Evolutionary conservation across 1,140 invertebrate genomes (phyloP).

Genomic region (Achroia grisella): DNA sequence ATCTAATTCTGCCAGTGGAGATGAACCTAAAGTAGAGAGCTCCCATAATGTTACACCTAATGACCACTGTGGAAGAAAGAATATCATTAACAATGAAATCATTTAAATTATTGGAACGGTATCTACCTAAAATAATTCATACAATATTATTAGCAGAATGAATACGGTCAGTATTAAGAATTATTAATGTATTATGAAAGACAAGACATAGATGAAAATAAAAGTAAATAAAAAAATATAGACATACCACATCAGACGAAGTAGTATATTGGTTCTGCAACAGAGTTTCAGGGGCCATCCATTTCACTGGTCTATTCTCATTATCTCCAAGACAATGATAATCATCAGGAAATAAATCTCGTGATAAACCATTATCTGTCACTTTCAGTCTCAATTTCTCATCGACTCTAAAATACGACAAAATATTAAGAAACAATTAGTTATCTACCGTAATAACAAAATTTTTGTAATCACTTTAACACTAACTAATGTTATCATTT

Average conservation of each 20-base stretch:
- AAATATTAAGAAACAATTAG: constrained; percentile 1
- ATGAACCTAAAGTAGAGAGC: constrained; percentile 89
- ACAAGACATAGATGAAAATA: too few species aligned
- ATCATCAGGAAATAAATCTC: constrained; percentile 95
- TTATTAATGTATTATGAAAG: too few species aligned
- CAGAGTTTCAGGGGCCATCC: constrained; percentile 94
- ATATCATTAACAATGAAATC: neutral
- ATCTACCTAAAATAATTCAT: too few species aligned
- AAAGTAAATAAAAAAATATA: neutral
- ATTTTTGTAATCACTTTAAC: too few species aligned
- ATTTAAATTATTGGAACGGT: too few species aligned
- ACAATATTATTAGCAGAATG: too few species aligned
- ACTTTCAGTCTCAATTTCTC: constrained; percentile 89
- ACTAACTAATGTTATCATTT: too few species aligned
- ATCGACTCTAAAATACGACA: constrained; percentile 77
- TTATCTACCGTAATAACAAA: too few species aligned
- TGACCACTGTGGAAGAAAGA: constrained; percentile 83
- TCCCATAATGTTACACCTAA: constrained; percentile 97
- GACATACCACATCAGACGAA: constrained; percentile 83
- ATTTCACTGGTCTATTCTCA: constrained; percentile 95
- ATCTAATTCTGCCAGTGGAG: constrained; percentile 92
- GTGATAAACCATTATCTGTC: constrained; percentile 90
- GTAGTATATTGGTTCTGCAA: constrained; percentile 85
- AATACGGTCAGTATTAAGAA: too few species aligned
- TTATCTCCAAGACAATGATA: constrained; percentile 96